Evolutionary conservation across 2,113 vertebrate species (phyloP), one percentile per base, ranked within the genome.

Genomic region (Caranx ignobilis): DNA sequence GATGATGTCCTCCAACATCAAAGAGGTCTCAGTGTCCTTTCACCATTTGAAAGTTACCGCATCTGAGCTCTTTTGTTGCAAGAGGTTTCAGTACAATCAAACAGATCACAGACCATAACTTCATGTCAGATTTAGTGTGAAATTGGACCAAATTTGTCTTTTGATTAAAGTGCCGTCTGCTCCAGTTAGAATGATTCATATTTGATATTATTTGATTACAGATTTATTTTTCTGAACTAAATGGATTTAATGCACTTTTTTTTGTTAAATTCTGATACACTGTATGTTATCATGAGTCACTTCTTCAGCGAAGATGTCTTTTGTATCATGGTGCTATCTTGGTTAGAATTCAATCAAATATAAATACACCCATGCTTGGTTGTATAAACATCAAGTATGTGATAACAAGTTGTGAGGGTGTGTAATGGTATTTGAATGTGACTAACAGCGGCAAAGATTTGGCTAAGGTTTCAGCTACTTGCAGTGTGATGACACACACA

Each of bases 21-120:
- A 43, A 64, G 19, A 60, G 45, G 61, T 26, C 54, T 13, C 11
- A 26, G 2, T 35, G 61, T 73, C 18, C 26, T 45, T 55, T 70
- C 21, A 19, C 2, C 15, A 43, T 15, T 16, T 41, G 32, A 34
- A 67, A 73, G 16, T 21, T 61, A 18, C 6, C 19, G 55, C 19
- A 37, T 12, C 15, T 19, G 35, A 81, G 52, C 13, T 32, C 12
- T 59, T 32, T 34, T 6, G 32, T 19, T 74, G 6, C 5, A 1
- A 39, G 3, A 70, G 21, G 52, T 70, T 47, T 43, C 47, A 48
- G n/a, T n/a, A 10, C 12, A 56, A 34, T 54, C 48, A 77, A 56
- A 75, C 43, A 72, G 19, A 75, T 75, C 76, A 74, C 8, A 72
- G 55, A 85, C 48, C 32, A 45, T 43, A 39, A 54, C 45, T 76